Base-by-base conservation (phyloP, 2,113 vertebrate genomes). In the Ictidomys tridecemlineatus region DNA sequence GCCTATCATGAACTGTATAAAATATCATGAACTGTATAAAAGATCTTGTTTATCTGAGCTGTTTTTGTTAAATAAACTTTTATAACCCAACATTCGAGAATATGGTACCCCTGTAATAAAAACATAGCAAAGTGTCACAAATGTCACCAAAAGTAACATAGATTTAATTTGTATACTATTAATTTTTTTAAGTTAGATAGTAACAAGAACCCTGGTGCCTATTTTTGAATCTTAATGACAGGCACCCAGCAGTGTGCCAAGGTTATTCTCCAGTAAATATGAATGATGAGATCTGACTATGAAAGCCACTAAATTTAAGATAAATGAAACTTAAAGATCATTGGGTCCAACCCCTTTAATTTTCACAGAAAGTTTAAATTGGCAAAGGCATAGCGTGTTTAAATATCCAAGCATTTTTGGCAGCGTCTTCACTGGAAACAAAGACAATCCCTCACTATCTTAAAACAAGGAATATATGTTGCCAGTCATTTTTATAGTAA, bases 291-390 rank as follows among this genome's bases (percentile, higher is more conserved):
- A 56, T 61, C 37, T 73, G 51, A 96, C 67, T 26, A 56, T 5
- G 30, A 80, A 96, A 92, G 42, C 34, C 76, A 69, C 4, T 42
- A 45, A 88, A 77, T 79, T 89, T 79, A 87, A 85, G 58, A 76
- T 39, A 93, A 93, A 78, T 53, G 45, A 78, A 61, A 26, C 39
- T 92, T 48, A 77, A 45, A 69, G 13, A 39, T 85, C 53, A 34
- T 1, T 73, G 53, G 7, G 22, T 63, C 34, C 26, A 92, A 24
- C 39, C 24, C 45, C 45, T 45, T 76, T 69, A 61, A 91, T 58
- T 32, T 82, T 22, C 61, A 91, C 70, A 56, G 11, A 34, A 93
- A 65, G 13, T 85, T 95, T 94, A 85, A 92, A 92, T 63, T 73
- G 37, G 45, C 39, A 83, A 91, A 92, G 22, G 12, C 53, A 22